Conservation (phyloP, 1,140 invertebrate species). For the Nephila pilipes region DNA sequence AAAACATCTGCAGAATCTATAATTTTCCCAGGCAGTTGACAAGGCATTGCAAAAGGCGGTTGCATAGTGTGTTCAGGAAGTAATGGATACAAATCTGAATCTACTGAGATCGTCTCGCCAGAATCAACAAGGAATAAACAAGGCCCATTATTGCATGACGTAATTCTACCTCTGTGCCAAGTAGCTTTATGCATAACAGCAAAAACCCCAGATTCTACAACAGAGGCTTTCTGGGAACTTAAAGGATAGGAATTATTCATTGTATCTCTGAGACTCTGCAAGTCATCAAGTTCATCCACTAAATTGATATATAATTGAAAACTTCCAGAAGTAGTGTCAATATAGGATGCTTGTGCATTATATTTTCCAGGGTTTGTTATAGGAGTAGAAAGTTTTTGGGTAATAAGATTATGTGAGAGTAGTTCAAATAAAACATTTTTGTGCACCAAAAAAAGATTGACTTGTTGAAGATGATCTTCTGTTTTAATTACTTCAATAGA, state of each 20-base stretch:
- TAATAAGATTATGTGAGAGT: neutral
- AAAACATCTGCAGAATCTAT: neutral
- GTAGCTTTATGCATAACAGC: constrained; percentile 11
- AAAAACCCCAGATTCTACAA: neutral
- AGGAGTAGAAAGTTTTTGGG: neutral
- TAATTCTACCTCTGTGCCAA: constrained; percentile 31
- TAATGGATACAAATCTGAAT: constrained; percentile 14
- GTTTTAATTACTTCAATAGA: constrained; percentile 31
- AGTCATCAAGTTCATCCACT: neutral
- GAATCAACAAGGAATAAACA: constrained; percentile 33
- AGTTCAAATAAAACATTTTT: constrained; percentile 13
- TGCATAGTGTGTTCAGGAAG: constrained; percentile 54
- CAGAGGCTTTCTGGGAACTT: neutral
- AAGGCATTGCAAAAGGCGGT: constrained; percentile 58
- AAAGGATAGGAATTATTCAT: constrained; percentile 40
- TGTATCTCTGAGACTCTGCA: neutral
- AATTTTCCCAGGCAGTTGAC: neutral
- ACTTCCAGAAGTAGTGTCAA: neutral
- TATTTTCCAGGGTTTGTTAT: neutral
- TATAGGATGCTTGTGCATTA: neutral
- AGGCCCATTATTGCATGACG: neutral
- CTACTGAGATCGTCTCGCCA: constrained; percentile 1
- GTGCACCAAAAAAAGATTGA: constrained; percentile 28
- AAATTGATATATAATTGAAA: constrained; percentile 36
- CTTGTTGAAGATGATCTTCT: neutral